Evolutionary conservation across 2,888 invertebrate genomes (phyloP).

Genomic region (Meloe dianella): DNA sequence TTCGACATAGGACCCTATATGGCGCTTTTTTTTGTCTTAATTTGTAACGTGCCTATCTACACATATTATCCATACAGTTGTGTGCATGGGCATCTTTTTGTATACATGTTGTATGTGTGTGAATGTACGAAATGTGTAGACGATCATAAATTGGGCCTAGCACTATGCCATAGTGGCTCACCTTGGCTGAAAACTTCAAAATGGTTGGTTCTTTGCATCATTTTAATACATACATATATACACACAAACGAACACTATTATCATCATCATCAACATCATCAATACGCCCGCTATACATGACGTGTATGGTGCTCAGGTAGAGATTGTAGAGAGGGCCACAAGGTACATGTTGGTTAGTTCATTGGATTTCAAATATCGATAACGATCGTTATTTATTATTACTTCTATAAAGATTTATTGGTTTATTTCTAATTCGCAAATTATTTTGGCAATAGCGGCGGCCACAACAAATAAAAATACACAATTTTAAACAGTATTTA

Average conservation of each 20-base stretch:
- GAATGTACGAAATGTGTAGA: conserved; percentile 23
- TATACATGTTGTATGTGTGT: conserved; percentile 8
- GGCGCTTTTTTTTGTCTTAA: neutral
- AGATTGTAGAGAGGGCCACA: neutral
- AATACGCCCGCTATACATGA: conserved; percentile 25
- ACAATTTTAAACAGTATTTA: no score
- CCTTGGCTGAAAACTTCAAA: conserved; percentile 41
- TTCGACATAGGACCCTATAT: no score
- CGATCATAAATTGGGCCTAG: conserved; percentile 47
- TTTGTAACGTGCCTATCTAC: neutral
- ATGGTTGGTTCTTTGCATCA: conserved; percentile 38
- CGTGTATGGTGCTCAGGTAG: conserved; percentile 21
- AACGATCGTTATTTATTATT: conserved; percentile 48
- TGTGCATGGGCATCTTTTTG: conserved; percentile 5
- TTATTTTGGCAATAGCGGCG: conserved; percentile 15
- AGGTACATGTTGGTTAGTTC: conserved; percentile 31
- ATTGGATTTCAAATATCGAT: conserved; percentile 45
- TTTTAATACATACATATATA: conserved; percentile 18
- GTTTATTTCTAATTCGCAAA: conserved; percentile 37
- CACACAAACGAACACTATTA: conserved; percentile 4
- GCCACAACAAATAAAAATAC: neutral
- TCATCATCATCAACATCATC: conserved; percentile 13
- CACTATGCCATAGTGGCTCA: conserved; percentile 43
- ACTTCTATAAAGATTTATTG: conserved; percentile 42
- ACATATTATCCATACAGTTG: neutral